Conservation (phyloP, 2,888 invertebrate genomes). For the Cyclophora albipunctata region DNA sequence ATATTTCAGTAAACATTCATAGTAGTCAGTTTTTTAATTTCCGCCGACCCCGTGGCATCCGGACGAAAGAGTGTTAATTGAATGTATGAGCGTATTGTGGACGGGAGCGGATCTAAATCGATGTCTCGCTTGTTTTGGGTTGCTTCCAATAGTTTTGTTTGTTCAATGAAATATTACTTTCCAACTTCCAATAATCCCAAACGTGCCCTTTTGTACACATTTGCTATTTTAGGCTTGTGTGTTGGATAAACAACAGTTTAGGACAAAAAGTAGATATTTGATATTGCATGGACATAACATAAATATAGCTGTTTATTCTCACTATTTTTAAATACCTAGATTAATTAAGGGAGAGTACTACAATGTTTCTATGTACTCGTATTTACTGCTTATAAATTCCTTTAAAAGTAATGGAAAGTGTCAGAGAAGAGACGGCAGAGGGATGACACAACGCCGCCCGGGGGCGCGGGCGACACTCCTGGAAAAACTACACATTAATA, state of each 20-base stretch:
- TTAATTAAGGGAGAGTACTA: too few relatives aligned
- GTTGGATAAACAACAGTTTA: too few relatives aligned
- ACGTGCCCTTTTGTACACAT: too few relatives aligned
- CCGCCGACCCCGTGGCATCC: slow-evolving; percentile 56
- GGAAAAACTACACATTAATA: slow-evolving; percentile 56
- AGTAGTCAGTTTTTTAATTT: slow-evolving; percentile 67
- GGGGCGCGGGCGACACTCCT: slow-evolving; percentile 35
- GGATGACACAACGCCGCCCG: slow-evolving; percentile 45
- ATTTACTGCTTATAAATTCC: slow-evolving; percentile 31
- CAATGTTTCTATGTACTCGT: too few relatives aligned
- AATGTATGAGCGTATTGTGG: slow-evolving; percentile 41
- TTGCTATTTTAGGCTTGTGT: too few relatives aligned
- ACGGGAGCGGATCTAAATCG: slow-evolving; percentile 17
- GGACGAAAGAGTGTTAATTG: slow-evolving; percentile 67
- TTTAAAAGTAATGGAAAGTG: slow-evolving; percentile 52
- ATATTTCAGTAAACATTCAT: slow-evolving; percentile 29
- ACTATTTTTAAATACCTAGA: too few relatives aligned
- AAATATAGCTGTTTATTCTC: too few relatives aligned
- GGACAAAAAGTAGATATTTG: too few relatives aligned
- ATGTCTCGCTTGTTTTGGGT: slow-evolving; percentile 8
- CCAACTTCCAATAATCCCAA: too few relatives aligned
- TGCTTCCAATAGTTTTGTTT: slow-evolving; percentile 4
- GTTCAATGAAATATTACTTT: background rate
- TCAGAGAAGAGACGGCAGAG: slow-evolving; percentile 48
- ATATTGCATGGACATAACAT: too few relatives aligned